These are phyloP conservation scores for Balearica regulorum DNA, from an alignment of 2,797 vertebrate species.

Conservation along the genomic window DNA sequence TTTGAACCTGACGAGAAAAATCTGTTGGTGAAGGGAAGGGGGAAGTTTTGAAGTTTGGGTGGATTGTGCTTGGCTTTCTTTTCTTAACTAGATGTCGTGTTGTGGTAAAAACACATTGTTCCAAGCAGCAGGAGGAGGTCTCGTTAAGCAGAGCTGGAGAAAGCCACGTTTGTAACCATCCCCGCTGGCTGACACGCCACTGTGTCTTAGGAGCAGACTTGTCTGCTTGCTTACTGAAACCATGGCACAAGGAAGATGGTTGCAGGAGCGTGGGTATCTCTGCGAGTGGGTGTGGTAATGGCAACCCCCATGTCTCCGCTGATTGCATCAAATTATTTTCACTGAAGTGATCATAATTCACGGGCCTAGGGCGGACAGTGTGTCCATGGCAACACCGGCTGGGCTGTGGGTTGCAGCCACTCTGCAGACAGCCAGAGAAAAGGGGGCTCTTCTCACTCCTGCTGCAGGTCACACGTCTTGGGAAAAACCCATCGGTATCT, in stretches of 20 bases:
- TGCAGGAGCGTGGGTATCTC: not conserved
- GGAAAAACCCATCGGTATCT: not conserved
- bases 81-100: slow-evolving; percentile 27
- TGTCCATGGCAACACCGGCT: not conserved
- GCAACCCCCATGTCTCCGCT: not conserved
- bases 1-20: slow-evolving; percentile 44
- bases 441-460: not conserved
- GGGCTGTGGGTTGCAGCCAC: not conserved
- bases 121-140: slow-evolving; percentile 41
- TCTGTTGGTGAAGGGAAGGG: slow-evolving; percentile 18
- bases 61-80: slow-evolving; percentile 29
- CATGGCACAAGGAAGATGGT: not conserved
- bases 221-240: not conserved
- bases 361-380: not conserved
- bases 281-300: not conserved
- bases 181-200: not conserved
- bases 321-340: not conserved
- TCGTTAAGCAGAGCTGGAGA: not conserved
- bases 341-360: not conserved
- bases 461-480: not conserved
- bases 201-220: not conserved
- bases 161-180: slow-evolving; percentile 36
- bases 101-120: slow-evolving; percentile 52
- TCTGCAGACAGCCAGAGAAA: not conserved
- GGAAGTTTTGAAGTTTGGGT: slow-evolving; percentile 27